A percentile compares a stretch with the other conserved stretches of the same genome.
phyloP scores from a whole-genome alignment of 2,113 vertebrate genomes.

The Vulpes lagopus region DNA sequence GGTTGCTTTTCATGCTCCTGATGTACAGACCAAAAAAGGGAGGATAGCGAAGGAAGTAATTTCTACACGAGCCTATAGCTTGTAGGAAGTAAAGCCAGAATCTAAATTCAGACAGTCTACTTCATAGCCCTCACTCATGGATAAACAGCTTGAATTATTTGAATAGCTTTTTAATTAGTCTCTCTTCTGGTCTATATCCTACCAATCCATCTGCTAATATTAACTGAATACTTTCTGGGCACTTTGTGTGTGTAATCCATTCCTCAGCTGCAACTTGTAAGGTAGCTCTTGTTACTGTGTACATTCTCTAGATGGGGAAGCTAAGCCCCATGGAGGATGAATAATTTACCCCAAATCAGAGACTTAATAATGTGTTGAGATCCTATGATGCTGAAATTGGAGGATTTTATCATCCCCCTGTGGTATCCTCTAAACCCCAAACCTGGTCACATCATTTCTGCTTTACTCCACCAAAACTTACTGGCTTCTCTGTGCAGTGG shows the following conservation, averaged over 20 bases:
- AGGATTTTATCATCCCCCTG: background rate
- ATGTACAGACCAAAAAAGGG: background rate
- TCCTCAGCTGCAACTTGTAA: background rate
- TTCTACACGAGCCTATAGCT: background rate
- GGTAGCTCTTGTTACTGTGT: background rate
- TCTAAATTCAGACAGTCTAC: background rate
- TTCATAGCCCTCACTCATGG: background rate
- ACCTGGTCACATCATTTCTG: background rate
- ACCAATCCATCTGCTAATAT: background rate
- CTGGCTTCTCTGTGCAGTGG: background rate
- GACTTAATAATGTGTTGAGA: background rate
- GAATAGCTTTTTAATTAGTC: background rate
- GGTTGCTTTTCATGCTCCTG: background rate
- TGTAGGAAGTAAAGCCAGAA: background rate
- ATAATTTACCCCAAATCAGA: background rate
- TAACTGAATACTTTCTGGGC: background rate
- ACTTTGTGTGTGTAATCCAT: background rate
- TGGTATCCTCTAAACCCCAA: background rate
- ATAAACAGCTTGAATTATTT: background rate
- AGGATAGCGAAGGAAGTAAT: background rate
- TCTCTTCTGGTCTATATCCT: background rate
- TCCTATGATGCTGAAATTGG: background rate
- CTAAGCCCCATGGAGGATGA: background rate
- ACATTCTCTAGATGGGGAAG: background rate
- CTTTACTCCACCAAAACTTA: background rate